Evolutionary conservation across 2,888 invertebrate species (phyloP).

Genomic region (Lepidocyrtinus sp.): DNA sequence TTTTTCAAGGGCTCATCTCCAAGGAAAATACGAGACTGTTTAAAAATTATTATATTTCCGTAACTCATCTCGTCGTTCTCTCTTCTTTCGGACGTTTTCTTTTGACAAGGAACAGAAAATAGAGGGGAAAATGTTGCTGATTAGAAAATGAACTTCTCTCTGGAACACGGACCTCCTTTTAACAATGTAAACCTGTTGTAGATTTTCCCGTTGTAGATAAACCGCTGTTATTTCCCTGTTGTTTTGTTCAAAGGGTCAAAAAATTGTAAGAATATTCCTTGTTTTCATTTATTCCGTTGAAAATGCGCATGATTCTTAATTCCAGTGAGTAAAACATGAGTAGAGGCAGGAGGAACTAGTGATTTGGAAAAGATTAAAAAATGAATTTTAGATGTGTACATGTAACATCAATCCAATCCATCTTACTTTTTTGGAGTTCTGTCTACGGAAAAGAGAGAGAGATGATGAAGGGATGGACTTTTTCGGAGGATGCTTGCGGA

Average conservation of each 20-base stretch:
- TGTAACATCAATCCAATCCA: neutral
- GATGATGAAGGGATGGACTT: constrained; percentile 19
- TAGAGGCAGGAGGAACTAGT: too few relatives aligned
- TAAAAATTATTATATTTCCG: neutral
- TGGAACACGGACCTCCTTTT: constrained; percentile 28
- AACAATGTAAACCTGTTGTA: constrained; percentile 13
- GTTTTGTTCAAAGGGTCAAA: constrained; percentile 5
- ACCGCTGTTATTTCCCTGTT: constrained; percentile 25
- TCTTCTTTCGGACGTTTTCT: constrained; percentile 34
- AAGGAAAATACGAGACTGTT: constrained; percentile 21
- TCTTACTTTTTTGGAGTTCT: neutral
- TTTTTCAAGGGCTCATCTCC: constrained; percentile 48
- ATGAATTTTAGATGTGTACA: neutral
- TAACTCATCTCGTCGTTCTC: constrained; percentile 1
- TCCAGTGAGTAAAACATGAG: neutral
- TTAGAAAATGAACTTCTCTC: constrained; percentile 14
- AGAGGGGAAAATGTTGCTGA: constrained; percentile 36
- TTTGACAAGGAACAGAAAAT: constrained; percentile 40
- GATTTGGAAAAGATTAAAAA: neutral
- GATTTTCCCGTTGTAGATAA: neutral
- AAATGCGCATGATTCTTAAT: constrained; percentile 23
- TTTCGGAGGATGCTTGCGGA: constrained; percentile 7
- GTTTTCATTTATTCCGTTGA: too few relatives aligned
- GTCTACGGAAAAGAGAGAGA: neutral
- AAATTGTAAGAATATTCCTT: too few relatives aligned